Conservation (phyloP, 2,113 vertebrate species). For the Columbina picui region DNA sequence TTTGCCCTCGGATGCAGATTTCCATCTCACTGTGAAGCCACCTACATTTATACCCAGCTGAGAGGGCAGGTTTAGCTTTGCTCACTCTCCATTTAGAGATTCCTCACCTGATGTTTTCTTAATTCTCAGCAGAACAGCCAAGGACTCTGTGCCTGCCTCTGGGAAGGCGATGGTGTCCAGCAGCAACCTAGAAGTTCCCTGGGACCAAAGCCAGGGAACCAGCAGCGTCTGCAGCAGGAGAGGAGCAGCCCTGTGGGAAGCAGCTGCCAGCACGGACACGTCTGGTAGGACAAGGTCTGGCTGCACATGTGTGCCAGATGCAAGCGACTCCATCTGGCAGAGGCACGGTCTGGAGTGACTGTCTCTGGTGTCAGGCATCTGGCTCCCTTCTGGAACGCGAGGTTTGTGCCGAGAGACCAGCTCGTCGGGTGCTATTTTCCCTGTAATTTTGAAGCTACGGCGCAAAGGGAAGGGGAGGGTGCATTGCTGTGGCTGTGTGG, state of each 20-base stretch:
- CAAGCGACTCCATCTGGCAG: neutral
- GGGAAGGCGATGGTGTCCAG: neutral
- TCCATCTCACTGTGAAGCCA: neutral
- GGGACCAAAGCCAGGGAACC: neutral
- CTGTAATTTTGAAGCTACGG: accelerated
- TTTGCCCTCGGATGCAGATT: neutral
- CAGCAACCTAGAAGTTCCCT: neutral
- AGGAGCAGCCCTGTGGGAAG: neutral
- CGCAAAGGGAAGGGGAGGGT: accelerated
- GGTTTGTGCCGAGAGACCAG: neutral
- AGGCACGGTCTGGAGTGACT: neutral
- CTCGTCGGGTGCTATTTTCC: neutral
- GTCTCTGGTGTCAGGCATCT: neutral
- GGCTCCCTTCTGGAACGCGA: neutral
- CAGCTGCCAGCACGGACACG: accelerated
- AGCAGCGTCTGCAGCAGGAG: neutral
- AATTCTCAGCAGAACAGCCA: neutral
- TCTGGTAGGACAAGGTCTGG: neutral
- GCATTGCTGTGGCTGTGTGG: neutral
- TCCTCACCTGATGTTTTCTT: neutral
- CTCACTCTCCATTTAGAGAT: neutral
- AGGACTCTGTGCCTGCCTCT: neutral
- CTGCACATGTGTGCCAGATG: neutral
- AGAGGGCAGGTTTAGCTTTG: neutral
- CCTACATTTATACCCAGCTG: neutral